A percentile compares a stretch with the other conserved stretches of the same genome.
Conservation (phyloP, 2,888 invertebrate genomes). For the Pachymerium ferrugineum region DNA sequence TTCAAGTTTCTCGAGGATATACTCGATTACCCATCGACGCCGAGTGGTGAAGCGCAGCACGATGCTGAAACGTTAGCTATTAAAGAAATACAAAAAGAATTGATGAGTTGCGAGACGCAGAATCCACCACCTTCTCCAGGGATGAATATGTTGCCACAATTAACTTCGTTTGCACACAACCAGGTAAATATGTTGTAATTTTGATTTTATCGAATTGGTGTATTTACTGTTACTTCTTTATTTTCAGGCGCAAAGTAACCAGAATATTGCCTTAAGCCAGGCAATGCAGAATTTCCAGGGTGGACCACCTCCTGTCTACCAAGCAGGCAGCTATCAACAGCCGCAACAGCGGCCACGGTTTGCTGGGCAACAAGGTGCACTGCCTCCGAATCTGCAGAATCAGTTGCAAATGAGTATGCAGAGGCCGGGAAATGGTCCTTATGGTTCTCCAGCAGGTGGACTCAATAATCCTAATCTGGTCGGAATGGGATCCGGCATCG, state of each 20-base stretch:
- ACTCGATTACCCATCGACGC: constrained; percentile 13
- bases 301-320: constrained; percentile 35
- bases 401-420: constrained; percentile 37
- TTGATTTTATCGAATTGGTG: neutral
- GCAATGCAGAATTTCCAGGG: constrained; percentile 13
- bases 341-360: constrained; percentile 36
- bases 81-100: constrained; percentile 78
- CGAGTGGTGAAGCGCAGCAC: neutral
- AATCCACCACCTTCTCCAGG: constrained; percentile 34
- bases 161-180: constrained; percentile 23
- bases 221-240: neutral
- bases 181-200: neutral
- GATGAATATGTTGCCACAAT: constrained; percentile 33
- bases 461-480: neutral
- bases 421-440: constrained; percentile 40
- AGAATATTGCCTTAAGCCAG: constrained; percentile 17
- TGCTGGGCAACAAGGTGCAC: constrained; percentile 33
- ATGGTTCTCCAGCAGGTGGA: constrained; percentile 4
- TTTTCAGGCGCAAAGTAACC: constrained; percentile 4
- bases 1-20: constrained; percentile 37
- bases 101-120: constrained; percentile 72
- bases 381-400: constrained; percentile 33
- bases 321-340: constrained; percentile 32
- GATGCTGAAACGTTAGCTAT: constrained; percentile 68
- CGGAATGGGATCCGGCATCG: constrained; percentile 6